Percentiles rank a stretch among this genome's conserved stretches.
These are phyloP conservation scores for Drosophila jambulina DNA, from an alignment of 1,140 invertebrate species.

Conservation along the genomic window DNA sequence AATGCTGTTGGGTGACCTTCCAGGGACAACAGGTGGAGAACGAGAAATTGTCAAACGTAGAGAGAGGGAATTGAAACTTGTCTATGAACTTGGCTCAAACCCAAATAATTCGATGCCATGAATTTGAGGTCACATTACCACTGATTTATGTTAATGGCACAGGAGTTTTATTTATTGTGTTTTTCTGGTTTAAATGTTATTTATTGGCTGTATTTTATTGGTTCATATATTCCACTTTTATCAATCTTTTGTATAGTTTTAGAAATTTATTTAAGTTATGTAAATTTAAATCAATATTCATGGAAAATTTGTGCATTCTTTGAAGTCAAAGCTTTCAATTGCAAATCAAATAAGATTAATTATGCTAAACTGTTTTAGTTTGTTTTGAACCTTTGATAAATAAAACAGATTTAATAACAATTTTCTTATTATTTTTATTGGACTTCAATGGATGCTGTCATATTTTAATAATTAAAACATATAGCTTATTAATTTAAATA, in stretches of 20 bases:
- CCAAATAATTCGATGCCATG: not conserved
- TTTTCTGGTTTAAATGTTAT: constrained; percentile 4
- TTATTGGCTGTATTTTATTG: not conserved
- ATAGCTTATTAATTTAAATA: not conserved
- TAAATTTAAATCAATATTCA: not conserved
- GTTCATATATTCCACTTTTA: not conserved
- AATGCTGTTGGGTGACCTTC: constrained; percentile 23
- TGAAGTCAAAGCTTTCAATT: no score
- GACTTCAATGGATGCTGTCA: not conserved
- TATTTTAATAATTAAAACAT: not conserved
- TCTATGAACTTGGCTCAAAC: constrained; percentile 9
- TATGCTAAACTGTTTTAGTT: not conserved
- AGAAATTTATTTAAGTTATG: not conserved
- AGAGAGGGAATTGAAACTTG: not conserved
- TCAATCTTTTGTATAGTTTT: not conserved
- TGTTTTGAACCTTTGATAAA: not conserved
- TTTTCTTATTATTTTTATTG: no score
- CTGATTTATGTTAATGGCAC: constrained; percentile 7
- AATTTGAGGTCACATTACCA: not conserved
- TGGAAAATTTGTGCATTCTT: not conserved
- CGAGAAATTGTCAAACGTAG: not conserved
- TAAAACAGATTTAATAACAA: not conserved
- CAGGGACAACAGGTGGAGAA: constrained; percentile 32
- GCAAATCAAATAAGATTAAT: not conserved
- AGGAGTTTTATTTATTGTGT: constrained; percentile 4